Evolutionary conservation across 92 coral and sea anemone genomes (phyloP).

Genomic region (Parazoanthus swiftii): DNA sequence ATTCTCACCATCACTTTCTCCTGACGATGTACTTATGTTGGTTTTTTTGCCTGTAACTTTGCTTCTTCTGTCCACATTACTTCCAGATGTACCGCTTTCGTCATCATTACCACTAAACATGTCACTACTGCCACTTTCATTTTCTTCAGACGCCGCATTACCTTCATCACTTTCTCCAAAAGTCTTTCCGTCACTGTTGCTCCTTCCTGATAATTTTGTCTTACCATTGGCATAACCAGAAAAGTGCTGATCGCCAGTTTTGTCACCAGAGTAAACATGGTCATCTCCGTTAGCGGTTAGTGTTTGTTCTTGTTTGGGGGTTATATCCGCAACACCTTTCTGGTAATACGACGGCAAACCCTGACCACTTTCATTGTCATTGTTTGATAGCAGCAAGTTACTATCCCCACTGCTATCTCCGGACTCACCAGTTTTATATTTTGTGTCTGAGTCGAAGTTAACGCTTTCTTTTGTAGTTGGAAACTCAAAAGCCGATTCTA

Average conservation of each 20-base stretch:
- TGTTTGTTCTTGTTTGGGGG: neutral
- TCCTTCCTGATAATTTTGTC: neutral
- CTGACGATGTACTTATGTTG: neutral
- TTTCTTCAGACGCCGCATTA: neutral
- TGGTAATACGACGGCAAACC: neutral
- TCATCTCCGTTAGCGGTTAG: neutral
- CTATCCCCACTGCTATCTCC: neutral
- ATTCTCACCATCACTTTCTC: neutral
- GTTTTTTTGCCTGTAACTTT: neutral
- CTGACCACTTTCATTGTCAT: neutral
- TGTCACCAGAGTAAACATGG: neutral
- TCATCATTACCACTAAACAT: neutral
- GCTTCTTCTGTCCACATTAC: neutral
- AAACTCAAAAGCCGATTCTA: conserved; percentile 30
- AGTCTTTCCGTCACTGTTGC: neutral
- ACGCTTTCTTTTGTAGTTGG: neutral
- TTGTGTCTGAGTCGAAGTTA: neutral
- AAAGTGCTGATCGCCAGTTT: neutral
- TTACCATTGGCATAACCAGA: neutral
- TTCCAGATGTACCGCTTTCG: neutral
- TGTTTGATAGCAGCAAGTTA: neutral
- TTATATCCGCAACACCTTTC: neutral
- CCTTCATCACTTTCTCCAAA: conserved; percentile 26
- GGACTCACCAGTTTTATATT: neutral
- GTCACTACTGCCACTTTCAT: neutral